phyloP scores from a whole-genome alignment of 2,888 invertebrate species.

The Eupithecia vulgata region DNA sequence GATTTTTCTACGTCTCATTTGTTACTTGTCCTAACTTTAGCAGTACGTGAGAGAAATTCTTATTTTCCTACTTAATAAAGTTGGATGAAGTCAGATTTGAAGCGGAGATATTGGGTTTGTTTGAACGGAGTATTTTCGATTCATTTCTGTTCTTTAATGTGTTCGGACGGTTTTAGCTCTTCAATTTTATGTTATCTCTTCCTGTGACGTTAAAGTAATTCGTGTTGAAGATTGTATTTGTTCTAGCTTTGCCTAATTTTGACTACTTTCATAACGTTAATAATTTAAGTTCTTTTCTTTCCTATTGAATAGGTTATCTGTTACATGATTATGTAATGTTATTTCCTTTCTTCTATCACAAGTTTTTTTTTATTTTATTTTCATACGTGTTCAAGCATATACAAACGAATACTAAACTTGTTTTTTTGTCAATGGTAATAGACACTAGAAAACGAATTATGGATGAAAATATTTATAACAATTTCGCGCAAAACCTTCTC shows the following conservation, averaged over 20 bases:
- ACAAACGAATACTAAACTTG: no score
- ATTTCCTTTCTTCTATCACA: not conserved
- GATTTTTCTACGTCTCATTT: slow-evolving; percentile 78
- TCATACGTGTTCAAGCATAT: not conserved
- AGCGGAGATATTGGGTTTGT: slow-evolving; percentile 49
- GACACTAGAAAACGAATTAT: no score
- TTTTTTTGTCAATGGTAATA: no score
- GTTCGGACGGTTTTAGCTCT: slow-evolving; percentile 29
- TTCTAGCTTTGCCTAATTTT: not conserved
- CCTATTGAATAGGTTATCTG: not conserved
- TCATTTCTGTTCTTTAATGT: slow-evolving; percentile 37
- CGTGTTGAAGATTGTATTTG: not conserved
- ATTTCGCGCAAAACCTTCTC: no score
- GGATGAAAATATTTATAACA: no score
- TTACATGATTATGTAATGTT: not conserved
- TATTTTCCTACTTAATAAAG: slow-evolving; percentile 59
- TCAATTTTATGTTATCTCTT: slow-evolving; percentile 32
- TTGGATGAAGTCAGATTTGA: slow-evolving; percentile 54
- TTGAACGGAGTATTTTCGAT: slow-evolving; percentile 38
- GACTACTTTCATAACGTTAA: not conserved
- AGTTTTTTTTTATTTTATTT: not conserved
- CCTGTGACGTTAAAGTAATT: slow-evolving; percentile 21
- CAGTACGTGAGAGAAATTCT: slow-evolving; percentile 67
- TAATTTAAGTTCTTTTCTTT: not conserved
- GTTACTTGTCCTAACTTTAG: slow-evolving; percentile 70